Conservation (phyloP, 2,888 invertebrate species). For the Eupithecia vulgata region DNA sequence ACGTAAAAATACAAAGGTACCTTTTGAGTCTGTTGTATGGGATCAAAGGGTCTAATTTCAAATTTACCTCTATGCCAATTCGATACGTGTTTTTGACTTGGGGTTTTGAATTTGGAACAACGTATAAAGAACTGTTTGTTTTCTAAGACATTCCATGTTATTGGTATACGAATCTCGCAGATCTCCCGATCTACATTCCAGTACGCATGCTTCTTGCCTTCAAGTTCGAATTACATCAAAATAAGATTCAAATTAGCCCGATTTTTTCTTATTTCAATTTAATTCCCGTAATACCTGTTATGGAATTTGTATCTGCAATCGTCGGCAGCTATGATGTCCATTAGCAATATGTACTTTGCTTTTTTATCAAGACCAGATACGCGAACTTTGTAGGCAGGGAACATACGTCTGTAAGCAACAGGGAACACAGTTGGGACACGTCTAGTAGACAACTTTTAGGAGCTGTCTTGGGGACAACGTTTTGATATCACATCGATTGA, state of each 20-base stretch:
- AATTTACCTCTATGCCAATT: background rate
- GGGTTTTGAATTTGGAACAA: background rate
- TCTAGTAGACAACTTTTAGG: constrained; percentile 68
- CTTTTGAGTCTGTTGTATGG: constrained; percentile 14
- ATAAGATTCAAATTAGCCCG: constrained; percentile 65
- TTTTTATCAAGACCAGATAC: constrained; percentile 98
- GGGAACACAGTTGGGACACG: constrained; percentile 62
- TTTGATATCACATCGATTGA: constrained; percentile 82
- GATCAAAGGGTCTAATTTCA: background rate
- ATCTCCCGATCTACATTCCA: constrained; percentile 66
- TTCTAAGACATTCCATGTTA: background rate
- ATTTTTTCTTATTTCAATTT: constrained; percentile 78
- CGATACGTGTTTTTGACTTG: background rate
- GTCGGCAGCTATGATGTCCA: constrained; percentile 98
- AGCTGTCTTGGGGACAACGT: constrained; percentile 77
- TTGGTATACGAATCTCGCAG: constrained; percentile 55
- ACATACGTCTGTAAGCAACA: constrained; percentile 95
- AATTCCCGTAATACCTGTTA: constrained; percentile 89
- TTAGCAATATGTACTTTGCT: constrained; percentile 98
- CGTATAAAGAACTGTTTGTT: background rate
- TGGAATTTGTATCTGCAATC: constrained; percentile 98
- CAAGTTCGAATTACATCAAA: constrained; percentile 81
- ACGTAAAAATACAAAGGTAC: constrained; percentile 38
- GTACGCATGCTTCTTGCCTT: constrained; percentile 87
- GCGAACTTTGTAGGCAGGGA: constrained; percentile 98